These are phyloP conservation scores for Pipa parva DNA, from an alignment of 2,113 vertebrate species.

Conservation along the genomic window DNA sequence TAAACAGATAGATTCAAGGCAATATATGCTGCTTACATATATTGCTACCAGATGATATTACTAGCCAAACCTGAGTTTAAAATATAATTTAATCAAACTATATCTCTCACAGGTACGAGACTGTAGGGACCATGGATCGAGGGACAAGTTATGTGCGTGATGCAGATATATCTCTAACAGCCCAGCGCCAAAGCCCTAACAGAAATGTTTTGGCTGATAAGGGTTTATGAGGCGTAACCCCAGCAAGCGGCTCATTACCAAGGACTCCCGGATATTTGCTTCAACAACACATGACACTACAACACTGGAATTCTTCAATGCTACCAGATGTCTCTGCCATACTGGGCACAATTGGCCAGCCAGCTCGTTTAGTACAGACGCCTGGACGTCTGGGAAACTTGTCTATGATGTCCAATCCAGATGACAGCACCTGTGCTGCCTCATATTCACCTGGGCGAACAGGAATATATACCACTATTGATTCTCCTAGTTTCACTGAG, in stretches of 20 bases:
- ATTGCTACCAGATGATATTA: no score
- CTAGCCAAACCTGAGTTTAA: no score
- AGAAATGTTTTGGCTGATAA: conserved; percentile 76
- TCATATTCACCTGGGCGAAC: conserved; percentile 66
- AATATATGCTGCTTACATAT: no score
- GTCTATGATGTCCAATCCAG: conserved; percentile 64
- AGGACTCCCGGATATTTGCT: conserved; percentile 59
- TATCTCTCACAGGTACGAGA: no score
- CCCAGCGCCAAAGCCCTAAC: conserved; percentile 65
- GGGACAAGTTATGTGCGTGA: conserved; percentile 67
- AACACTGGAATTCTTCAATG: conserved; percentile 54
- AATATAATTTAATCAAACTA: no score
- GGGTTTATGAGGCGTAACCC: conserved; percentile 47
- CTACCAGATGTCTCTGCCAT: conserved; percentile 67
- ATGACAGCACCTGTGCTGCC: conserved; percentile 82
- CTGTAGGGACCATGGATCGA: conserved; percentile 49
- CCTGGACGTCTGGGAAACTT: conserved; percentile 56
- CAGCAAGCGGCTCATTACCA: conserved; percentile 53
- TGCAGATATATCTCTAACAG: conserved; percentile 61
- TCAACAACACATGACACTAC: conserved; percentile 56
- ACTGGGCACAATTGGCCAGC: conserved; percentile 61
- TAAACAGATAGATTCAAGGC: no score
- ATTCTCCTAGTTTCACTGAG: conserved; percentile 67
- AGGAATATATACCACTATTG: conserved; percentile 58
- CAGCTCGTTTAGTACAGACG: conserved; percentile 59